These are phyloP conservation scores for Papilio polytes DNA, from an alignment of 1,140 invertebrate genomes.

Conservation along the genomic window DNA sequence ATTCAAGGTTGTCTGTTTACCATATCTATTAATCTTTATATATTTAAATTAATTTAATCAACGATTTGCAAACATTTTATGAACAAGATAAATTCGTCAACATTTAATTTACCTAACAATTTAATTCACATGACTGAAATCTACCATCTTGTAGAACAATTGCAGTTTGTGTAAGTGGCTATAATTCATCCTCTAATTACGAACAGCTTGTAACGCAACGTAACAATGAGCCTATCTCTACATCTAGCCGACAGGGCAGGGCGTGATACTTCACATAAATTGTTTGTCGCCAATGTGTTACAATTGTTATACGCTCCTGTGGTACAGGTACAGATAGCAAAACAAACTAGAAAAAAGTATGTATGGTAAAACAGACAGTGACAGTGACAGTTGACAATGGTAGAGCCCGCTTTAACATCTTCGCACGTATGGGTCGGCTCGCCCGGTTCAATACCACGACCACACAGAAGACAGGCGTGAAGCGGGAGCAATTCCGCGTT, in stretches of 20 bases:
- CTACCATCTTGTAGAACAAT: not conserved
- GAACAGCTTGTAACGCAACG: constrained; percentile 24
- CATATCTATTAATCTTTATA: not conserved
- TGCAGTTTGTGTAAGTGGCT: constrained; percentile 14
- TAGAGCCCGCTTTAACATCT: too few species aligned
- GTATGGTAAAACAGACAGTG: too few species aligned
- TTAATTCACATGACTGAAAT: not conserved
- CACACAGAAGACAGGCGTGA: too few species aligned
- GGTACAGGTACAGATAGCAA: constrained; percentile 44
- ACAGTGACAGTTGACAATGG: too few species aligned
- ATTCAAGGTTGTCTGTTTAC: too few species aligned
- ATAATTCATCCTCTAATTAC: constrained; percentile 37
- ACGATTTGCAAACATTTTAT: not conserved
- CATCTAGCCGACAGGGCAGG: constrained; percentile 45
- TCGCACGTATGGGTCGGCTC: too few species aligned
- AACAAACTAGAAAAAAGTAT: not conserved
- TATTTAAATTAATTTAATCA: not conserved
- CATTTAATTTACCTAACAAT: not conserved
- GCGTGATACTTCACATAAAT: constrained; percentile 52
- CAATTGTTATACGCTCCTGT: constrained; percentile 45
- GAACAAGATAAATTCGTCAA: not conserved
- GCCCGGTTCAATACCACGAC: too few species aligned
- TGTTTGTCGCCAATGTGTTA: constrained; percentile 55
- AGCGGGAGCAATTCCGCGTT: too few species aligned
- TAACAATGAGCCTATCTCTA: constrained; percentile 48